Conservation (phyloP, 2,113 vertebrate genomes). For the Pituophis catenifer region DNA sequence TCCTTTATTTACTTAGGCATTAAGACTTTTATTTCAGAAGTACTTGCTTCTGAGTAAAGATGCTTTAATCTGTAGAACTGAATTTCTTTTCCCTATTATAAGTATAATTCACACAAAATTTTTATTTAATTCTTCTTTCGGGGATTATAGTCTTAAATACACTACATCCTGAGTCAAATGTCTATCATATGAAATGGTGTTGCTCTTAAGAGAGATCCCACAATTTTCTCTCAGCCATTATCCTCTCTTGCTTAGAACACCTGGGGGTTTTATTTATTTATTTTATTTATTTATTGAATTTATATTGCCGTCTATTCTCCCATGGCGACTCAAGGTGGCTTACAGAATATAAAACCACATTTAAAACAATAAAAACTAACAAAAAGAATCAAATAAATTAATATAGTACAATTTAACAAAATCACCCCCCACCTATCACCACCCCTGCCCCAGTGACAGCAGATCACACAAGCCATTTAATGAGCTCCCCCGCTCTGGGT, state of each 20-base stretch:
- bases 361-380: no score
- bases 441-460: no score
- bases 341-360: no score
- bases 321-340: no score
- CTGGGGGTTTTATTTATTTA: not conserved
- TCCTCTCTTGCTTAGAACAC: not conserved
- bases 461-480: no score
- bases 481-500: no score
- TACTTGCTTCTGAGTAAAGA: not conserved
- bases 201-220: not conserved
- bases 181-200: not conserved
- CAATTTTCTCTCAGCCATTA: not conserved
- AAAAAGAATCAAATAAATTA: no score
- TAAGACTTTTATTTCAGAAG: not conserved
- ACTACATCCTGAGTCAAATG: not conserved
- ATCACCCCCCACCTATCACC: no score
- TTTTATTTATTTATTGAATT: no score
- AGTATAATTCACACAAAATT: not conserved
- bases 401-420: no score
- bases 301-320: no score
- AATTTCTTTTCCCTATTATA: not conserved
- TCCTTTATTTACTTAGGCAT: not conserved
- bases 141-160: not conserved
- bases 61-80: not conserved
- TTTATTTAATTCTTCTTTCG: not conserved